Evolutionary conservation across 92 coral and sea anemone genomes (phyloP).

Genomic region (Phenganax subtilis): DNA sequence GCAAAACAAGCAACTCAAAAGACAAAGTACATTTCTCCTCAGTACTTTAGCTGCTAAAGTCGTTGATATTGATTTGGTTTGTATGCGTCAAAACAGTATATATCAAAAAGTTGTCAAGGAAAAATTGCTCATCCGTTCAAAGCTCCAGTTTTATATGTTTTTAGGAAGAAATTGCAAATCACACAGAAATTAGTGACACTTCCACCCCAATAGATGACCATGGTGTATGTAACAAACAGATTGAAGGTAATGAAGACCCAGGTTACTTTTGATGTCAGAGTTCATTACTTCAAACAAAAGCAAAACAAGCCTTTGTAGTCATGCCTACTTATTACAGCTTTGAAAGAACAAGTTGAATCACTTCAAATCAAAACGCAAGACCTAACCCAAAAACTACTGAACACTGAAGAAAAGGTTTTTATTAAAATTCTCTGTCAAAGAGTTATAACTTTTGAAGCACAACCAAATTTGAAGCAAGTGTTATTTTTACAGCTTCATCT

Average conservation of each 20-base stretch:
- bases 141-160: neutral
- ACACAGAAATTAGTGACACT: neutral
- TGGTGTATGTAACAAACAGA: slow-evolving; percentile 30
- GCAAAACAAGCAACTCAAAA: slow-evolving; percentile 74
- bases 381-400: slow-evolving; percentile 51
- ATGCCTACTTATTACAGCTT: slow-evolving; percentile 41
- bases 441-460: neutral
- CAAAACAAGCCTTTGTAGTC: neutral
- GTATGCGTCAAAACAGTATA: slow-evolving; percentile 17
- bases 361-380: slow-evolving; percentile 52
- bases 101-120: too few relatives aligned
- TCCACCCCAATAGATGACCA: slow-evolving; percentile 32
- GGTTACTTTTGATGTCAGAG: neutral
- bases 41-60: slow-evolving; percentile 53
- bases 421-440: neutral
- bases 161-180: slow-evolving; percentile 32
- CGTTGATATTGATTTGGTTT: slow-evolving; percentile 62
- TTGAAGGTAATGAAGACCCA: slow-evolving; percentile 14
- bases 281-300: neutral
- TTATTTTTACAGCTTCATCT: slow-evolving; percentile 50
- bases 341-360: slow-evolving; percentile 58
- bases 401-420: slow-evolving; percentile 64
- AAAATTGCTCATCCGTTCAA: too few relatives aligned
- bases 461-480: neutral
- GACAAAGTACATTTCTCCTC: slow-evolving; percentile 80